Percentiles rank a stretch among this genome's conserved stretches.
Evolutionary conservation across 2,888 invertebrate genomes (phyloP).

Genomic region (Xylota segnis): DNA sequence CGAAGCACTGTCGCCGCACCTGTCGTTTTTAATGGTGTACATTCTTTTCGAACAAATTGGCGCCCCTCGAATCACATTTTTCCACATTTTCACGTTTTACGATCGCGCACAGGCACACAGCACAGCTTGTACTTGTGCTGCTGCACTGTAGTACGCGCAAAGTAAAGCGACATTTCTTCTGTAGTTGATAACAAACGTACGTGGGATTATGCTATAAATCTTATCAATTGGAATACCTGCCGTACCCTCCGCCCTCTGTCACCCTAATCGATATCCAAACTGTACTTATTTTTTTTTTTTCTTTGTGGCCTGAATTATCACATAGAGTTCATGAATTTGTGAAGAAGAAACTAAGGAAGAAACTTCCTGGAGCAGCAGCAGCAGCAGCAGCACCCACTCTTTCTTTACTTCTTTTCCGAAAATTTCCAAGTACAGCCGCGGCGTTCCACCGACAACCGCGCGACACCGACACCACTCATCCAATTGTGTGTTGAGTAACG

Average conservation of each 20-base stretch:
- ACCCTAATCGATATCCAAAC: conserved; percentile 64
- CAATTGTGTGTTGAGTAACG: conserved; percentile 51
- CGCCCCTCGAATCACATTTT: conserved; percentile 68
- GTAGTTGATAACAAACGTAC: conserved; percentile 63
- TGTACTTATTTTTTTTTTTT: too few species aligned
- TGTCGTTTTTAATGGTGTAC: conserved; percentile 54
- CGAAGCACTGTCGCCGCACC: conserved; percentile 46
- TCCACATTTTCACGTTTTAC: conserved; percentile 42
- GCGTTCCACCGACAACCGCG: conserved; percentile 12
- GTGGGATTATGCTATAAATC: conserved; percentile 74
- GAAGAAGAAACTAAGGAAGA: conserved; percentile 21
- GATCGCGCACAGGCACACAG: conserved; percentile 34
- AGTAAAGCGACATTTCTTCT: conserved; percentile 32
- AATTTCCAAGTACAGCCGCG: conserved; percentile 55
- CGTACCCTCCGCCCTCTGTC: conserved; percentile 47
- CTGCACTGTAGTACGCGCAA: conserved; percentile 40
- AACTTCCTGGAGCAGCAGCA: conserved; percentile 39
- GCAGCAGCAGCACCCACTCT: conserved; percentile 57
- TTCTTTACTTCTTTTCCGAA: conserved; percentile 21
- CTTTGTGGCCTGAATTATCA: conserved; percentile 25
- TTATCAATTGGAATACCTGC: conserved; percentile 72
- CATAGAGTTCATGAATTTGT: background rate
- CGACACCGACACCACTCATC: background rate
- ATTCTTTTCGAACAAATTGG: conserved; percentile 49
- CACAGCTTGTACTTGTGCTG: conserved; percentile 39